These are phyloP conservation scores for Pteropus rufus DNA, from an alignment of 2,797 vertebrate species.

Conservation along the genomic window DNA sequence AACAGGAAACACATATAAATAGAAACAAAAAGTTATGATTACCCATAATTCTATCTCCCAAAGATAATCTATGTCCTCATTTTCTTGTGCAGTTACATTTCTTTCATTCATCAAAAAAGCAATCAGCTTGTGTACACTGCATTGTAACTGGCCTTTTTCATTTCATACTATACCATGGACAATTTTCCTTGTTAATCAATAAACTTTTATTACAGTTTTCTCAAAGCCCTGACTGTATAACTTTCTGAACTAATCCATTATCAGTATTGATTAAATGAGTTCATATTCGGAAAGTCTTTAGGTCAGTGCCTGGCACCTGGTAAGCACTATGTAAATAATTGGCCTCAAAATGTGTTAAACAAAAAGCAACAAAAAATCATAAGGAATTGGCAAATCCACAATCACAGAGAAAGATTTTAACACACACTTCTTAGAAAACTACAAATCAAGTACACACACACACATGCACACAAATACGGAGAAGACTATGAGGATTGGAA, in stretches of 20 bases:
- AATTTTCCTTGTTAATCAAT: constrained; percentile 62
- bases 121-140: background rate
- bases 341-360: too few relatives aligned
- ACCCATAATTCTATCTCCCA: background rate
- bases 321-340: too few relatives aligned
- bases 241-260: constrained; percentile 48
- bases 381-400: too few relatives aligned
- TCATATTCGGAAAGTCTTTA: too few relatives aligned
- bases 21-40: background rate
- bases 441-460: too few relatives aligned
- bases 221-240: background rate
- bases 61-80: background rate
- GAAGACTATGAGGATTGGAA: background rate
- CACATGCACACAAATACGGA: background rate
- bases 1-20: background rate
- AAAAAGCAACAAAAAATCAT: too few relatives aligned
- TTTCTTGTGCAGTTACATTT: background rate
- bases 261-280: background rate
- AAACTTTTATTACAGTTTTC: constrained; percentile 35
- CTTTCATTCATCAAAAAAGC: background rate
- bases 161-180: constrained; percentile 35
- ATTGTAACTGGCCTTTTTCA: background rate
- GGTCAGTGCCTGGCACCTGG: too few relatives aligned
- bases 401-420: too few relatives aligned
- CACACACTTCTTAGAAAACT: too few relatives aligned